Evolutionary conservation across 2,888 invertebrate species (phyloP).

Genomic region (Drosophila kambysellisi): DNA sequence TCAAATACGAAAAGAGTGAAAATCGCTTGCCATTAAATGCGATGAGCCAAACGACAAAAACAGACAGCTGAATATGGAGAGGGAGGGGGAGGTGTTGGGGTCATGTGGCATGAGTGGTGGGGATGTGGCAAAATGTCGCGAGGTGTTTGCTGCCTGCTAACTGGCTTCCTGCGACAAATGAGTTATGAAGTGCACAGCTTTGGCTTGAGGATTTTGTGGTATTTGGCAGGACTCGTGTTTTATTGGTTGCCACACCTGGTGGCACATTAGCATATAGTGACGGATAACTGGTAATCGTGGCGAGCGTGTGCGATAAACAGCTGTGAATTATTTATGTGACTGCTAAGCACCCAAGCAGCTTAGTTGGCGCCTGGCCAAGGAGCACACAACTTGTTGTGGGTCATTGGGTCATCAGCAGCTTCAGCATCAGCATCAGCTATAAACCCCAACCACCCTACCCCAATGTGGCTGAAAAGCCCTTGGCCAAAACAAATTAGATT

Average conservation of each 20-base stretch:
- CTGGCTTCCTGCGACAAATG: slow-evolving; percentile 55
- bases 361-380: slow-evolving; percentile 10
- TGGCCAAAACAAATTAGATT: slow-evolving; percentile 69
- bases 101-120: background rate
- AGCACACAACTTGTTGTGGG: slow-evolving; percentile 57
- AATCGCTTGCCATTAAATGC: slow-evolving; percentile 68
- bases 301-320: slow-evolving; percentile 31
- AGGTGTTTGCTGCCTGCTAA: background rate
- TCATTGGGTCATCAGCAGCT: slow-evolving; percentile 61
- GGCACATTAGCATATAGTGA: slow-evolving; percentile 31
- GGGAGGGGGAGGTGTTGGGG: background rate
- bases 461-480: slow-evolving; percentile 16
- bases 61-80: slow-evolving; percentile 20
- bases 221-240: slow-evolving; percentile 58
- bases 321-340: slow-evolving; percentile 38
- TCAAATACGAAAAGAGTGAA: slow-evolving; percentile 75
- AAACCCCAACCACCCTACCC: slow-evolving; percentile 28
- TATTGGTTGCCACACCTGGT: slow-evolving; percentile 56
- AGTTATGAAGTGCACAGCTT: slow-evolving; percentile 68
- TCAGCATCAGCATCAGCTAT: background rate
- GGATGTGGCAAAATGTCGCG: slow-evolving; percentile 14
- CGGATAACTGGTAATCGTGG: slow-evolving; percentile 39
- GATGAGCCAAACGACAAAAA: slow-evolving; percentile 53
- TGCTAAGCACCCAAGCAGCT: background rate
- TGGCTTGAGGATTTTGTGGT: slow-evolving; percentile 65